Conservation (phyloP, 2,797 vertebrate species). For the Otolemur crassicaudatus region DNA sequence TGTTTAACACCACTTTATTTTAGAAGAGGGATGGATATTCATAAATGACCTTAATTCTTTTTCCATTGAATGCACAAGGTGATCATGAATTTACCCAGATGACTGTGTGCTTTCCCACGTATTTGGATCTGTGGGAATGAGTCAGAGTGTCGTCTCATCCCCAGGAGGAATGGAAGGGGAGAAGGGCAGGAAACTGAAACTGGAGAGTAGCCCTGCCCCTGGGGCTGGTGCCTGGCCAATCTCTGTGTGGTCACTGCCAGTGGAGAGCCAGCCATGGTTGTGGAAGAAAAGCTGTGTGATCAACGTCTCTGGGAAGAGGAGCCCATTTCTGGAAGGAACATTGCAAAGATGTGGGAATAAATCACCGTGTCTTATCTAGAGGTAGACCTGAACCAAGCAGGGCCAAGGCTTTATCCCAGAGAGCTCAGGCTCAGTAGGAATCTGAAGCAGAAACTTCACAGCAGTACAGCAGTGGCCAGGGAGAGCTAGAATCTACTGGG, state of each 20-base stretch:
- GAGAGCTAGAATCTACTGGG: not conserved
- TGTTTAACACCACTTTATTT: not conserved
- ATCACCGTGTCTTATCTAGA: not conserved
- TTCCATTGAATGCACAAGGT: not conserved
- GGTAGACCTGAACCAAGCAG: not conserved
- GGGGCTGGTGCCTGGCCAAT: not conserved
- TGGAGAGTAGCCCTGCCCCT: not conserved
- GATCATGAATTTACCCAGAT: not conserved
- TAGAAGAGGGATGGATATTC: not conserved
- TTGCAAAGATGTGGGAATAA: not conserved
- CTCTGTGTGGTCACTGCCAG: not conserved
- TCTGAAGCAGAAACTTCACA: not conserved
- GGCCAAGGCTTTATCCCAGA: not conserved
- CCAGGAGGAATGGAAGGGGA: not conserved
- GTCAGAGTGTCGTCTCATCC: not conserved
- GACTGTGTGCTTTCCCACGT: not conserved
- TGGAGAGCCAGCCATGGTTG: fast-evolving
- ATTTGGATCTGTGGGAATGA: not conserved
- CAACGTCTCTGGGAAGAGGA: not conserved
- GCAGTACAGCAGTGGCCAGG: not conserved
- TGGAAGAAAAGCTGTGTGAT: not conserved
- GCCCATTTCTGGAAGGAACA: not conserved
- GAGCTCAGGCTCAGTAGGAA: not conserved
- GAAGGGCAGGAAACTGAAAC: not conserved
- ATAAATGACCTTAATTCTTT: not conserved